Percentiles rank a stretch among this genome's conserved stretches.
These are phyloP conservation scores for Drosophila quinaria DNA, from an alignment of 2,888 invertebrate species.

Conservation along the genomic window DNA sequence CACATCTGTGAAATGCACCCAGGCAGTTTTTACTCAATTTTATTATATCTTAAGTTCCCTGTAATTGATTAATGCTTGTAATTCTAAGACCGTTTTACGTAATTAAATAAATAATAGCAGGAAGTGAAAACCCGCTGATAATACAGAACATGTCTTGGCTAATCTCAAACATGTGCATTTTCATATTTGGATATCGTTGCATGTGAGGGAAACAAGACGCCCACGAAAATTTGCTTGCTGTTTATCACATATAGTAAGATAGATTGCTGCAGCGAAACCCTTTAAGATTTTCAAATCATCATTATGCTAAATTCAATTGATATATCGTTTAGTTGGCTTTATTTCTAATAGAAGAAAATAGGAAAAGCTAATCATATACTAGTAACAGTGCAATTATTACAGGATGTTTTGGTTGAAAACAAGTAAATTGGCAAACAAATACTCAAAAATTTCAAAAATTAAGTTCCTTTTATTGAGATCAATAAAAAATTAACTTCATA, in stretches of 20 bases:
- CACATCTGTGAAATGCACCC: conserved; percentile 32
- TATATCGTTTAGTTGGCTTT: too few species aligned
- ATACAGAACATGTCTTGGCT: conserved; percentile 33
- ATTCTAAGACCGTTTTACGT: conserved; percentile 14
- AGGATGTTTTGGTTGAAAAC: too few species aligned
- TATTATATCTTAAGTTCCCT: conserved; percentile 1
- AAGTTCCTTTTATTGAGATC: too few species aligned
- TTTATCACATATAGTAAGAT: conserved; percentile 3
- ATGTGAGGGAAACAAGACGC: conserved; percentile 64
- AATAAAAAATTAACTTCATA: too few species aligned
- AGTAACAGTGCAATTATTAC: too few species aligned
- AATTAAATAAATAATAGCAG: conserved; percentile 19
- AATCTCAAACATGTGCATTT: conserved; percentile 18
- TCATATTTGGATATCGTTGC: conserved; percentile 19
- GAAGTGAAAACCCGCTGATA: conserved; percentile 40
- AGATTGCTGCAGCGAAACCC: conserved; percentile 2
- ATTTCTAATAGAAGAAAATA: too few species aligned
- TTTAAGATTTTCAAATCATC: background rate
- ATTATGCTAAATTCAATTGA: background rate
- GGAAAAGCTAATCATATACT: too few species aligned
- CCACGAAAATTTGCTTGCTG: conserved; percentile 34
- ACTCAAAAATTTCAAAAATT: too few species aligned
- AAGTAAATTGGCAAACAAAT: too few species aligned
- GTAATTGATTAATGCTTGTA: conserved; percentile 2
- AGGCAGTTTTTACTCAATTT: conserved; percentile 16